Conservation (phyloP, 2,113 vertebrate species). For the Odontophorus gujanensis region DNA sequence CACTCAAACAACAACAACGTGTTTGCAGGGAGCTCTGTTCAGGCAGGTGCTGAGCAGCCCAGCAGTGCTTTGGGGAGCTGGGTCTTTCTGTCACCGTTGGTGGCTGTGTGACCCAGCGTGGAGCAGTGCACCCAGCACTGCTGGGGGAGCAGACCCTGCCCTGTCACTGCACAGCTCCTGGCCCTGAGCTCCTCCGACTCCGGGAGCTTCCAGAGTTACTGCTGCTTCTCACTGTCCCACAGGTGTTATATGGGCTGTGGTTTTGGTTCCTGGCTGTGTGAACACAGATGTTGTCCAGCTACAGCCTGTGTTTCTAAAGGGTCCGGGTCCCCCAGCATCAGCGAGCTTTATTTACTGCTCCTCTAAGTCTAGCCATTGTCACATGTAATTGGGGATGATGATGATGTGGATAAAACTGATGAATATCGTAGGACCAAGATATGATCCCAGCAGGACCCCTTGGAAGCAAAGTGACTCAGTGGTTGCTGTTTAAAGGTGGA, state of each 20-base stretch:
- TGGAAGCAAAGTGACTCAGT: constrained; percentile 38
- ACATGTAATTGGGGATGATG: constrained; percentile 28
- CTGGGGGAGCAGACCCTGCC: not conserved
- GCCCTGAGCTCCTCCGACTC: not conserved
- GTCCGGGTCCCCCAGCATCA: not conserved
- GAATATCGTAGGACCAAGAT: constrained; percentile 21
- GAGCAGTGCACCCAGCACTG: not conserved
- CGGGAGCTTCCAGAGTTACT: not conserved
- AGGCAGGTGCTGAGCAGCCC: not conserved
- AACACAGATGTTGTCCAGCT: constrained; percentile 50
- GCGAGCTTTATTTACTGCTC: constrained; percentile 35
- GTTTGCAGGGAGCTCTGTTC: not conserved
- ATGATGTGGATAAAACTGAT: constrained; percentile 40
- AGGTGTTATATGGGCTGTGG: not conserved
- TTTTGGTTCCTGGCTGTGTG: constrained; percentile 34
- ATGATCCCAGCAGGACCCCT: constrained; percentile 27
- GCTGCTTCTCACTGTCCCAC: not conserved
- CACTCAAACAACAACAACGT: not conserved
- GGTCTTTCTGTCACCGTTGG: not conserved
- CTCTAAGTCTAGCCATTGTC: constrained; percentile 52
- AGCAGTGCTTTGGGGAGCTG: rapidly evolving
- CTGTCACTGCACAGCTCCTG: rapidly evolving
- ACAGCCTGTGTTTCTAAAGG: constrained; percentile 11
- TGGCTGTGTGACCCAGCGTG: not conserved
- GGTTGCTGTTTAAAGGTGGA: constrained; percentile 45